Percentiles rank a stretch among this genome's conserved stretches.
Conservation (phyloP, 2,113 vertebrate genomes). For the Aix galericulata region DNA sequence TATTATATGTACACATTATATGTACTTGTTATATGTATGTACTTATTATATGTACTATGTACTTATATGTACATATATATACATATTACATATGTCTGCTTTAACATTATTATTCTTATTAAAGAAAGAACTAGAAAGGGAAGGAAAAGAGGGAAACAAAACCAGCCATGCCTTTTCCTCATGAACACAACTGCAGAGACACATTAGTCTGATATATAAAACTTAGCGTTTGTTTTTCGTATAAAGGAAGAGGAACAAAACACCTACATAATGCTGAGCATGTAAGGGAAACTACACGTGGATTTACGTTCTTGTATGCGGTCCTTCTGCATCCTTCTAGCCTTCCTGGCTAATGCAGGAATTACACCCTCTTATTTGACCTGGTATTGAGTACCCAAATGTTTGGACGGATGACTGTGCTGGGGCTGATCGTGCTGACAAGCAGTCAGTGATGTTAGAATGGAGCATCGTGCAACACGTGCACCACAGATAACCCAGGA, state of each 20-base stretch:
- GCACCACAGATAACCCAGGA: not conserved
- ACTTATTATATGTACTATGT: too few species aligned
- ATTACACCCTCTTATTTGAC: not conserved
- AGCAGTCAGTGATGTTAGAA: not conserved
- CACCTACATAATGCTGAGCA: not conserved
- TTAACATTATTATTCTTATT: not conserved
- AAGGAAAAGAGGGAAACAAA: conserved; percentile 19
- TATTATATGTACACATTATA: too few species aligned
- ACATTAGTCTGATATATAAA: not conserved
- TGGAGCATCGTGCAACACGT: not conserved
- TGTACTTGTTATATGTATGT: too few species aligned
- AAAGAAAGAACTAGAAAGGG: not conserved
- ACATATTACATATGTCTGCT: not conserved
- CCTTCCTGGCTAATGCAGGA: not conserved
- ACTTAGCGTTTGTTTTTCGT: not conserved
- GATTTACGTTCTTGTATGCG: not conserved
- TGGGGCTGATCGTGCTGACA: not conserved
- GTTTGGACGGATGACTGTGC: not conserved
- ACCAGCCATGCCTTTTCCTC: not conserved
- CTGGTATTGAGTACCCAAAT: not conserved
- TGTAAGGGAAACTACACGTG: not conserved
- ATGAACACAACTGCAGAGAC: not conserved
- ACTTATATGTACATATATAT: too few species aligned
- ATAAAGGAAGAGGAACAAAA: not conserved
- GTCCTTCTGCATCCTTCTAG: not conserved